Evolutionary conservation across 2,888 invertebrate species (phyloP), one percentile per base, ranked within the genome.

Genomic region (Apodemia zela): DNA sequence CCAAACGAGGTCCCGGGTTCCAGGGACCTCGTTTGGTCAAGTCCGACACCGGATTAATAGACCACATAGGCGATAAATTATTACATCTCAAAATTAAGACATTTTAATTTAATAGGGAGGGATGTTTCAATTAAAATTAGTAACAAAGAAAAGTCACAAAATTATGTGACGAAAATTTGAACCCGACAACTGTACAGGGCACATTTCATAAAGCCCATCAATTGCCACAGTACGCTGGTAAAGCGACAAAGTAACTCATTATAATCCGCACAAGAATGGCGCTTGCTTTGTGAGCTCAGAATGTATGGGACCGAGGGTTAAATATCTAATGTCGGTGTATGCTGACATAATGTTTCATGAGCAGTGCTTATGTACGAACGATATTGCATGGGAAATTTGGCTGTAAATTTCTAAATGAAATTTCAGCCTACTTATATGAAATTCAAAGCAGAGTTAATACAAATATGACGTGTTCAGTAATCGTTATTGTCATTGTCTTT

Each of bases 181-280:
- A n/a, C 57, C n/a, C 15, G 5, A 60, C 38, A 21, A 18, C 18
- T 42, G 47, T 17, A 42, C 47, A 17, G 5, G 17, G 47, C 47
- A 47, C 47, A 47, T 21, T 58, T 57, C 61, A 69, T 66, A 71
- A 69, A 68, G 69, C 63, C 63, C 68, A 64, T 66, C 72, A 70
- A 68, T 68, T 70, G 69, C 67, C 61, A 61, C 54, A 68, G 69
- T 69, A 73, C 73, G 75, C 78, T 80, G 76, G 79, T 77, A 74
- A 57, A 57, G 73, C 73, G 76, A 85, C 84, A 81, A 80, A 80
- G 79, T 84, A 80, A 79, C 77, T 81, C 74, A 81, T 82, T 84
- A 83, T 86, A 85, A 85, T 86, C 80, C 78, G 68, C 66, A 73
- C 71, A 79, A 82, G 81, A 82, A 84, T 79, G 76, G 75, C 73